Evolutionary conservation across 2,888 invertebrate species (phyloP), one percentile per base, ranked within the genome.

Genomic region (Chloromyia formosa): DNA sequence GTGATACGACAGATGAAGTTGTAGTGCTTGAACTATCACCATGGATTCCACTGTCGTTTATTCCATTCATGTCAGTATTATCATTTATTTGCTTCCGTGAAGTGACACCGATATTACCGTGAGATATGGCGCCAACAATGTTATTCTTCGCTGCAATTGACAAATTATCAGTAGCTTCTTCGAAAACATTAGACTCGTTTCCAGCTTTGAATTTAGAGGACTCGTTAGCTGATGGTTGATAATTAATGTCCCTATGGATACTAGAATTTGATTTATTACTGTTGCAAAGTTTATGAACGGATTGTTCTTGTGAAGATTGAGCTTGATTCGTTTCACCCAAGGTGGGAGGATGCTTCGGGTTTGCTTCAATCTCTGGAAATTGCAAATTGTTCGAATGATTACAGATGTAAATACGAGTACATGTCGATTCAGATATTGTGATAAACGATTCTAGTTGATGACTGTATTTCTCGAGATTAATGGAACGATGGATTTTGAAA

Each of bases 121-220:
- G 18, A n/a, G 40, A 27, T 54, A 53, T 62, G 58, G 5, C 66
- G 49, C 20, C 54, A 54, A 66, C 45, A 22, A 42, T 40, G 18
- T 69, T 64, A 27, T 42, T 74, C 27, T 74, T 74, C 14, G 69
- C 75, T 64, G 74, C 62, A 40, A 76, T 62, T 74, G 74, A 69
- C 62, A 74, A 58, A 1, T 74, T 74, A 40, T 76, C 49, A 76
- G 56, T 74, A 42, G 22, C 18, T 56, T n/a, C n/a, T n/a, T 74
- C 54, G 56, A 27, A 62, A 42, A 12, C n/a, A 42, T 54, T 45
- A 27, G 27, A 66, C 22, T 72, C 62, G 14, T 14, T 49, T 42
- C 42, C 42, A 42, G 12, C 42, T 42, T 42, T 12, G n/a, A n/a
- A 54, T 54, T 54, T 5, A 5, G 53, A 53, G 16, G 22, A 9